Base-by-base conservation (phyloP, 2,888 invertebrate species). In the Diarsia dahlii region DNA sequence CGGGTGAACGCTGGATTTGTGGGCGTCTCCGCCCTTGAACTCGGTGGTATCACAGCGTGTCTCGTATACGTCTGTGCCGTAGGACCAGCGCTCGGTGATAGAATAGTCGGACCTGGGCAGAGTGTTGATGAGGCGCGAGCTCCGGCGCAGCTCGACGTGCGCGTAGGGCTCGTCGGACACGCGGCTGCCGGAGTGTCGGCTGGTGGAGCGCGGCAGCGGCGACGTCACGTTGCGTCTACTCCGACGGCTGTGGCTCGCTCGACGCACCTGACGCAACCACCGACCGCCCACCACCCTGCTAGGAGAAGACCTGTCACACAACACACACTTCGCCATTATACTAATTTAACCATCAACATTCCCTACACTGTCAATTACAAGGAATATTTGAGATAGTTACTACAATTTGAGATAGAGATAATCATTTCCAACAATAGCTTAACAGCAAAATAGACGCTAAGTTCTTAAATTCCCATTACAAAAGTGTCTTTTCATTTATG, bases 231-330 rank as follows among this genome's bases (percentile, higher is more conserved):
- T 92, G 87, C 94, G 94, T 92, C 93, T 93, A 89, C 90, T 94
- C 79, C 94, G 94, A 89, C 93, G 94, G 89, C 93, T 94, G 91
- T 94, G 94, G 91, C 94, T 95, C 81, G 94, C 92, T 92, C 94
- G 94, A 96, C 94, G 95, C 92, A 93, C 95, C 91, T 94, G 93
- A 92, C 96, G 96, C 93, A 96, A 95, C 94, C 95, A 95, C 95
- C 96, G 96, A 94, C 95, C 96, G 96, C 96, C 96, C 95, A 96
- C 96, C 96, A 96, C 96, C 96, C 96, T 96, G 96, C 96, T 95
- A 94, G 96, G 96, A 96, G 96, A 96, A 96, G 95, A 96, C 95
- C 96, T 96, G 94, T 81, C 66, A 79, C 66, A 90, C 81, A 88
- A 88, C 75, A 71, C 65, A 80, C 58, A 81, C 63, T 60, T 84